Evolutionary conservation across 1,140 invertebrate genomes (phyloP), one percentile per base, ranked within the genome.

Genomic region (Brachionus manjavacas): DNA sequence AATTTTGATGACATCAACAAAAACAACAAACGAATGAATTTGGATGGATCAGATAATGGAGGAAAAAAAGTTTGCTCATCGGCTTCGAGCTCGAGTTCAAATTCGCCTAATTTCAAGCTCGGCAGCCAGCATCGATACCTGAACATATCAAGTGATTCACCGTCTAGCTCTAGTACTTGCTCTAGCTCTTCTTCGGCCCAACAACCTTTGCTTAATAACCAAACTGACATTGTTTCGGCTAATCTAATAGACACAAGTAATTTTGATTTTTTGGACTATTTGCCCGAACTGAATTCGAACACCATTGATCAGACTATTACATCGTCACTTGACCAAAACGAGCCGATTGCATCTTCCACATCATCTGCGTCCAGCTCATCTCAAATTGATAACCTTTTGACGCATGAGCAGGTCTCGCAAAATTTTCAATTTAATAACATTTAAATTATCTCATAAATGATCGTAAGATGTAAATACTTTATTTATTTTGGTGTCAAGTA

Each of bases 221-320:
- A 46, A 25, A 76, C 7, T 49, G 72, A 76, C 23, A 25, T 76
- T 11, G 43, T 43, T 1, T 76, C 72, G 12, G 72, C 72, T 12
- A 81, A 81, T 46, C 12, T 81, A 41, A 81, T 81, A 12, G 79
- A 81, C n/a, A 68, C 79, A 23, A 41, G 79, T 66, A 81, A 43
- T 46, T 81, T 81, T 81, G 79, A 81, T 68, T 81, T 81, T 81
- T 43, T 81, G 35, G 79, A 81, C 79, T 81, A 81, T 46, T 46
- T 81, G 39, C 79, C 79, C 9, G 79, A 81, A 23, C n/a, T 81
- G 31, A 81, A 81, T 23, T 81, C 79, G 23, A 81, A 81, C 35
- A 68, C 79, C 28, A 81, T 81, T 64, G 79, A 81, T 64, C 79
- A 81, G 31, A 68, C 79, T 3, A 81, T 81, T 35, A 81, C 79